These are phyloP conservation scores for Platyscapa corneri DNA, from an alignment of 1,140 invertebrate species.

Conservation along the genomic window DNA sequence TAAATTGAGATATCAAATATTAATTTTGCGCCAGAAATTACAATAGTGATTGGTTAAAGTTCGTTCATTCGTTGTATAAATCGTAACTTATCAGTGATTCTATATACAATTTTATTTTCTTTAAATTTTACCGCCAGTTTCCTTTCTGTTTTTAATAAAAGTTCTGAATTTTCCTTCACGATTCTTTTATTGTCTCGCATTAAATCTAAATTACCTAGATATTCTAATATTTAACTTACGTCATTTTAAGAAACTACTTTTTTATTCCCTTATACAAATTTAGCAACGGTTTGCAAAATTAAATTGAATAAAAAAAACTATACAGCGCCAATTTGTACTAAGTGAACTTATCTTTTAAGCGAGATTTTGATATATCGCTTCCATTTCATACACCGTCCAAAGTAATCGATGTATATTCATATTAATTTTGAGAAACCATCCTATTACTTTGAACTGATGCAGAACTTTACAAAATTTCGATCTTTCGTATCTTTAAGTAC, in stretches of 20 bases:
- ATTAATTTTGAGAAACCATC: background rate
- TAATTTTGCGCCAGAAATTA: too few species aligned
- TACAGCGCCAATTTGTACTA: background rate
- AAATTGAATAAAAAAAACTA: background rate
- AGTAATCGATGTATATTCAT: background rate
- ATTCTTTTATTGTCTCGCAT: background rate
- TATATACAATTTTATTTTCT: too few species aligned
- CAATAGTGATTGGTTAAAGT: too few species aligned
- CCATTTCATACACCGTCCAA: too few species aligned
- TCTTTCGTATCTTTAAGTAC: too few species aligned
- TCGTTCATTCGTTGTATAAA: too few species aligned
- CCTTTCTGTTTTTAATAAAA: background rate
- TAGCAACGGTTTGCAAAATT: background rate
- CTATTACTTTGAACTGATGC: too few species aligned
- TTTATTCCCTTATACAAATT: background rate
- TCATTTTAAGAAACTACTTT: background rate
- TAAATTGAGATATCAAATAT: too few species aligned
- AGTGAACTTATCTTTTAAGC: background rate
- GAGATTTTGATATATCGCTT: too few species aligned
- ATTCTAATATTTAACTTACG: background rate
- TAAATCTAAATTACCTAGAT: background rate
- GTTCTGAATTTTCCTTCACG: background rate
- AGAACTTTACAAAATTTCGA: too few species aligned
- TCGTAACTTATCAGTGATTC: too few species aligned
- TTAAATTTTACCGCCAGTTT: background rate